phyloP scores from a whole-genome alignment of 2,113 vertebrate genomes.

The Gallinago undulata region DNA sequence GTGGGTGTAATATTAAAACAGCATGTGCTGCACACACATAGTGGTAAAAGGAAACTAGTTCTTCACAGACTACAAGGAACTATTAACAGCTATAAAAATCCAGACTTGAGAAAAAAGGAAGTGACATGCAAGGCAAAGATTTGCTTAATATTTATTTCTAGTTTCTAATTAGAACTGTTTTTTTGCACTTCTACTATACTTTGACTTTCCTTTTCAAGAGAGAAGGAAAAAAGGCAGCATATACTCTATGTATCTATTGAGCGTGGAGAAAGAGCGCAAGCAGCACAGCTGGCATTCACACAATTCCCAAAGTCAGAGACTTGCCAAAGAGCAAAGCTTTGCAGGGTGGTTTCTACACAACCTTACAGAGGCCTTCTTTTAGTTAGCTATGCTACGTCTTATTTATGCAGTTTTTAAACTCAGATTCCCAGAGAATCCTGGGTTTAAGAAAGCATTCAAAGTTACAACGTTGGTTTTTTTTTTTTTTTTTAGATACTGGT shows the following conservation, averaged over 20 bases:
- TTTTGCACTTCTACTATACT: background rate
- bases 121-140: background rate
- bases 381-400: background rate
- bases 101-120: background rate
- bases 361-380: background rate
- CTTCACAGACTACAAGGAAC: background rate
- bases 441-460: background rate
- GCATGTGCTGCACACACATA: background rate
- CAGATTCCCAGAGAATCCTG: background rate
- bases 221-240: background rate
- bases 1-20: background rate
- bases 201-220: background rate
- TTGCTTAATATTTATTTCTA: background rate
- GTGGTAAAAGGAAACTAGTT: background rate
- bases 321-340: background rate
- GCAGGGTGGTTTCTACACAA: background rate
- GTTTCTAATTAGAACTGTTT: background rate
- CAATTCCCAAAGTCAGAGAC: background rate
- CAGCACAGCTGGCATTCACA: background rate
- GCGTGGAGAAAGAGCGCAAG: background rate
- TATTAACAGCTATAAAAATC: background rate
- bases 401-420: background rate
- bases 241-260: background rate
- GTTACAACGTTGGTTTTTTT: background rate
- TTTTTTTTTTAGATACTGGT: background rate